Percentiles rank a stretch among this genome's conserved stretches.
Conservation (phyloP, 2,888 invertebrate genomes). For the Ganaspis brasiliensis region DNA sequence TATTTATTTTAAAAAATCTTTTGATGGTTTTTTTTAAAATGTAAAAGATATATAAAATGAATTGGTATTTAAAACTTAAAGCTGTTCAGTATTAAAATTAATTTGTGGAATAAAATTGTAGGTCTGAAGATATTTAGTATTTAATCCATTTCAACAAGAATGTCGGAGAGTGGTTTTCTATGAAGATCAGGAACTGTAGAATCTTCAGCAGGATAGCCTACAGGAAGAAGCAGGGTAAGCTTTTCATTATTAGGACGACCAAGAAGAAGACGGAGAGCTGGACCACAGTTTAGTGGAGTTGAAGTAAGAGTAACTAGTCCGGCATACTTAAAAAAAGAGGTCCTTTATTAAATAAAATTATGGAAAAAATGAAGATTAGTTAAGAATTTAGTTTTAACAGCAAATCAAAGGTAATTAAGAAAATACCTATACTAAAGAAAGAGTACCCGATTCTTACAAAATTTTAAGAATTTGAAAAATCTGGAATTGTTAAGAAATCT, state of each 20-base stretch:
- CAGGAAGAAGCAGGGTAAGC: conserved; percentile 90
- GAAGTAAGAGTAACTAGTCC: conserved; percentile 94
- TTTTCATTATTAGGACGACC: conserved; percentile 91
- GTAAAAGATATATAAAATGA: background rate
- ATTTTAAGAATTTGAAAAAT: no score
- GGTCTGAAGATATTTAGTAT: background rate
- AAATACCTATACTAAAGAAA: no score
- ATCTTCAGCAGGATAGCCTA: conserved; percentile 91
- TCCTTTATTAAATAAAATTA: conserved; percentile 46
- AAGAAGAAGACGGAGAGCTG: conserved; percentile 88
- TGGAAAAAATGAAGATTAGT: conserved; percentile 42
- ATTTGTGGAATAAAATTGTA: conserved; percentile 4
- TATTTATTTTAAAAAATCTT: background rate
- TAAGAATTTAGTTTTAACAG: conserved; percentile 32
- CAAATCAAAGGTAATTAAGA: no score
- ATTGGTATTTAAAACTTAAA: background rate
- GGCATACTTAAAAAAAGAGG: conserved; percentile 85
- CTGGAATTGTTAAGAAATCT: no score
- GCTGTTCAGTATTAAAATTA: background rate
- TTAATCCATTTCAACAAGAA: conserved; percentile 83
- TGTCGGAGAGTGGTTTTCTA: conserved; percentile 88
- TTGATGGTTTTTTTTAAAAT: background rate
- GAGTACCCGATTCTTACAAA: no score
- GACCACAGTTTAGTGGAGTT: conserved; percentile 95
- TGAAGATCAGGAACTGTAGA: conserved; percentile 89